These are phyloP conservation scores for Rhopalosiphum padi DNA, from an alignment of 1,140 invertebrate genomes.

Conservation along the genomic window DNA sequence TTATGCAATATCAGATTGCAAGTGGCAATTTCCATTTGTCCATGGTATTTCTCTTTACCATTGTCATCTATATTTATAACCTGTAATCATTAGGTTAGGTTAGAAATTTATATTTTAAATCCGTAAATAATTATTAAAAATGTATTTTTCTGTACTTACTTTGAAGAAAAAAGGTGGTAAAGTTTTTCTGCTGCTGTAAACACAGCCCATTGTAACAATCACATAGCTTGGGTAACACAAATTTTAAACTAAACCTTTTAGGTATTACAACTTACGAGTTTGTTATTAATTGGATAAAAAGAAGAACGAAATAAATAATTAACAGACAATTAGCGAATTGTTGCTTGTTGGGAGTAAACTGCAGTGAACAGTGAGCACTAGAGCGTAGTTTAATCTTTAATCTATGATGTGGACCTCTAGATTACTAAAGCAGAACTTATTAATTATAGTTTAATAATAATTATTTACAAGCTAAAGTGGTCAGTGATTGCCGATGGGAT, in stretches of 20 bases:
- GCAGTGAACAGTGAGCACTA: too few species aligned
- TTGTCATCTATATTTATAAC: constrained; percentile 81
- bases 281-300: too few species aligned
- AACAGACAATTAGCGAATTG: too few species aligned
- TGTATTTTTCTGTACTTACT: background rate
- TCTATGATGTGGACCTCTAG: too few species aligned
- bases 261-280: too few species aligned
- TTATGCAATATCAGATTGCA: constrained; percentile 83
- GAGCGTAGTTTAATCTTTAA: too few species aligned
- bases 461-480: too few species aligned
- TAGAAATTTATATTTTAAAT: background rate
- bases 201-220: constrained; percentile 17
- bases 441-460: too few species aligned
- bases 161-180: constrained; percentile 31
- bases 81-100: constrained; percentile 64
- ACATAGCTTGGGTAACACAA: background rate
- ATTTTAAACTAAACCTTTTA: background rate
- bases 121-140: background rate
- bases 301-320: too few species aligned
- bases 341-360: too few species aligned
- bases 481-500: too few species aligned
- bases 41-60: constrained; percentile 76
- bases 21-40: constrained; percentile 86
- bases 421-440: too few species aligned
- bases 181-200: constrained; percentile 43